Base-by-base conservation (phyloP, 92 coral and sea anemone species). In the Muricea muricata region DNA sequence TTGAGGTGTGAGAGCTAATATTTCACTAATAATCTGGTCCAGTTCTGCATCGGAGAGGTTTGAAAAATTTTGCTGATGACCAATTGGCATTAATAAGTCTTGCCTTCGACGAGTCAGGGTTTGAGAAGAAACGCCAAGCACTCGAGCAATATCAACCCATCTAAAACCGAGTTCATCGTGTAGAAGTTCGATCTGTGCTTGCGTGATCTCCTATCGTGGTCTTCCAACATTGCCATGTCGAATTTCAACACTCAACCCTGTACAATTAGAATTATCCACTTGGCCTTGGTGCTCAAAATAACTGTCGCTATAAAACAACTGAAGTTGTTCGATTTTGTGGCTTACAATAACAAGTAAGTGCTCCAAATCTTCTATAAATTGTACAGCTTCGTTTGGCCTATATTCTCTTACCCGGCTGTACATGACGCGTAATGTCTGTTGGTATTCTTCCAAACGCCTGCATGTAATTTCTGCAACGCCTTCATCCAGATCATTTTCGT, bases 71-170 rank as follows among this genome's bases (percentile, higher is more conserved):
- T 63, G 71, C 33, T 63, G 71, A 12, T 52, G 14, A 25, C 71
- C 71, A 4, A 63, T 8, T 14, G 71, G 71, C 71, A 63, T 63
- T 4, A 3, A 20, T 14, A 63, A 63, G 13, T 63, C 71, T 63
- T 26, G 34, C 71, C 71, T 63, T 63, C 71, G 33, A 21, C 26
- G 71, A 63, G 39, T 63, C 39, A 63, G 71, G 71, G 71, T 63
- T 3, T 21, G 24, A 63, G 33, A 63, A 20, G 31, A 63, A 5
- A 63, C 33, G 17, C 33, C 71, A 63, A 63, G 33, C 34, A 63
- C 26, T 63, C 71, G 71, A 12, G 71, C 33, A 63, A 63, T 63
- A 63, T 63, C 71, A 14, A 34, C 71, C 71, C 71, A 63, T 63
- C 71, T 26, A 34, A 63, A 63, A 63, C 71, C 71, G 32, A 63